These are phyloP conservation scores for Hydriomena furcata DNA, from an alignment of 2,888 invertebrate genomes.

Conservation along the genomic window DNA sequence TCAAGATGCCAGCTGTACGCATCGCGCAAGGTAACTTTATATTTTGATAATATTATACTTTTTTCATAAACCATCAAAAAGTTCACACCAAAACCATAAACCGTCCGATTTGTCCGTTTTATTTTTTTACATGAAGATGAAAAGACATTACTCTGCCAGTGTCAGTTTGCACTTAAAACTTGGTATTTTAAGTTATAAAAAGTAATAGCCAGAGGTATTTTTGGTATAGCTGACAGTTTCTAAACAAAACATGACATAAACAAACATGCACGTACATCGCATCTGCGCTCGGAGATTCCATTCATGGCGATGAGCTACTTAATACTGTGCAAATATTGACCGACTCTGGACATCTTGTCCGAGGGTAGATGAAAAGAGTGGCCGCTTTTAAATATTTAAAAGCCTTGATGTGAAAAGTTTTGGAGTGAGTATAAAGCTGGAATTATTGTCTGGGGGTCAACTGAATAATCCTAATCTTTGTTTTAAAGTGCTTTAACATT, in stretches of 20 bases:
- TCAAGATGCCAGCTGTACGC: conserved; percentile 98
- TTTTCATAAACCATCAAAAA: not conserved
- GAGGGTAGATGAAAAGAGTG: conserved; percentile 59
- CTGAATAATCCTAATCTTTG: conserved; percentile 29
- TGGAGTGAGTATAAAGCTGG: conserved; percentile 25
- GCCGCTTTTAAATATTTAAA: conserved; percentile 57
- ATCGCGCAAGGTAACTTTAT: conserved; percentile 93
- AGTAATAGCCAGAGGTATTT: conserved; percentile 1
- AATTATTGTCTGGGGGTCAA: conserved; percentile 33
- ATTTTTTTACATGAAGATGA: no score
- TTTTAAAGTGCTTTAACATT: conserved; percentile 23
- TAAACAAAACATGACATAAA: conserved; percentile 50
- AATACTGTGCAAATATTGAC: conserved; percentile 77
- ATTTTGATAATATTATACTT: conserved; percentile 1
- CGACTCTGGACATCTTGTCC: conserved; percentile 75
- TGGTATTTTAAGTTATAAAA: no score
- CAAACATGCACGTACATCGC: conserved; percentile 52
- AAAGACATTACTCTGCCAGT: no score
- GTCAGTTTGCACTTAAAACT: no score
- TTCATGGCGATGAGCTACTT: conserved; percentile 77
- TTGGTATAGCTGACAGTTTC: conserved; percentile 15
- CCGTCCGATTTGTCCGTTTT: no score
- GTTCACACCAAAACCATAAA: not conserved
- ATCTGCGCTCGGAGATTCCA: conserved; percentile 57
- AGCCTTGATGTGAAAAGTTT: conserved; percentile 35